Evolutionary conservation across 2,797 vertebrate genomes (phyloP).

Genomic region (Vireo griseus): DNA sequence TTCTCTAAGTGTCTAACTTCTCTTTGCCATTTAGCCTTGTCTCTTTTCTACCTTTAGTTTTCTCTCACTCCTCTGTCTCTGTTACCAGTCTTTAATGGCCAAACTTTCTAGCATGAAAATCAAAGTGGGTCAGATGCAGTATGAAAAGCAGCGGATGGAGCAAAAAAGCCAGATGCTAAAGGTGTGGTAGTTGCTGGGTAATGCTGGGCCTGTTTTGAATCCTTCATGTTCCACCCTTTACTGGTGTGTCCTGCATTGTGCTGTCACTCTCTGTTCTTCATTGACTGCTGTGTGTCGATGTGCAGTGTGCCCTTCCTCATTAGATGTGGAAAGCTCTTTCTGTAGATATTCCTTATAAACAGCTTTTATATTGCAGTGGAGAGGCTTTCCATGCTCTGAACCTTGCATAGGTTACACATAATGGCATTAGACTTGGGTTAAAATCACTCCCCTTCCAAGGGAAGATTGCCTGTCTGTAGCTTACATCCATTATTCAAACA

Average conservation of each 20-base stretch:
- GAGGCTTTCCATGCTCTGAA: background rate
- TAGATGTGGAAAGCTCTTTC: background rate
- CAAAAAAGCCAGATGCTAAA: constrained; percentile 89
- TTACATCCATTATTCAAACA: background rate
- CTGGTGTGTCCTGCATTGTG: constrained; percentile 22
- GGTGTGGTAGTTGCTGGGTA: constrained; percentile 81
- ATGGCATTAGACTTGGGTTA: background rate
- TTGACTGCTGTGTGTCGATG: background rate
- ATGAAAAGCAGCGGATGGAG: constrained; percentile 96
- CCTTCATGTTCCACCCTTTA: background rate
- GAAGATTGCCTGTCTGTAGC: background rate
- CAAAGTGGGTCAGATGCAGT: constrained; percentile 98
- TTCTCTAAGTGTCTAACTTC: constrained; percentile 49
- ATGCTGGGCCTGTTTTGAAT: constrained; percentile 15
- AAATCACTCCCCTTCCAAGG: background rate
- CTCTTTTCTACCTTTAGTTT: constrained; percentile 74
- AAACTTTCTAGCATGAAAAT: constrained; percentile 99
- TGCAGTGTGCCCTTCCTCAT: background rate
- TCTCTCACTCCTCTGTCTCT: constrained; percentile 77
- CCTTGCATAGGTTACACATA: background rate
- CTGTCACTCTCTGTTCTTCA: constrained; percentile 36
- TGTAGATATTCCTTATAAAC: background rate
- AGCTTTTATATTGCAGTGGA: background rate
- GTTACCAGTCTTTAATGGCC: constrained; percentile 94
- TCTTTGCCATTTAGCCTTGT: constrained; percentile 48